A percentile compares a stretch with the other conserved stretches of the same genome.
Evolutionary conservation across 2,888 invertebrate genomes (phyloP).

Genomic region (Pteria penguin): DNA sequence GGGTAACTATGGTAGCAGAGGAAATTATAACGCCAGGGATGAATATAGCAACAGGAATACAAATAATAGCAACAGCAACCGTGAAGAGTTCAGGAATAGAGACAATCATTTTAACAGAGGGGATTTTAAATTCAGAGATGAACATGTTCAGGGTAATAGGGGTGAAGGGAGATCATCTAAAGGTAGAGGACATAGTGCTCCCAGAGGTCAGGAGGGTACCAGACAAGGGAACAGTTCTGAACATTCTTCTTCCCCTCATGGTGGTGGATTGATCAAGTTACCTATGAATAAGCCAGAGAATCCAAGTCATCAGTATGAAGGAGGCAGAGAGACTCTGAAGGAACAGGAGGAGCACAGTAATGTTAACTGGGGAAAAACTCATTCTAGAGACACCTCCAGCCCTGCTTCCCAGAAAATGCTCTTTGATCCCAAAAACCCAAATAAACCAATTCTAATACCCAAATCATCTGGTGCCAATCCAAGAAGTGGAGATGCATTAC

Average conservation of each 20-base stretch:
- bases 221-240: constrained; percentile 28
- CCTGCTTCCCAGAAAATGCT: constrained; percentile 62
- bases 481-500: constrained; percentile 46
- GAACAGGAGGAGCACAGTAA: background rate
- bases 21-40: no score
- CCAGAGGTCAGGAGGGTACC: constrained; percentile 19
- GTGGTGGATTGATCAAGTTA: constrained; percentile 59
- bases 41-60: constrained; percentile 42
- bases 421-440: constrained; percentile 76
- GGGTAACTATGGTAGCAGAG: no score
- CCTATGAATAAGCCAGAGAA: constrained; percentile 38
- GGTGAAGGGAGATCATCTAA: constrained; percentile 27
- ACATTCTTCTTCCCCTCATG: constrained; percentile 28
- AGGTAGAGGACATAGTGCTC: background rate
- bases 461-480: background rate
- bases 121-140: no score
- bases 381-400: constrained; percentile 42
- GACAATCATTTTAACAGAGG: no score
- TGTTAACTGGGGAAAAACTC: constrained; percentile 22
- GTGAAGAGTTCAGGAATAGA: background rate
- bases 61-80: constrained; percentile 31
- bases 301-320: background rate
- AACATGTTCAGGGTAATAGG: constrained; percentile 23
- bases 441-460: constrained; percentile 68
- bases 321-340: background rate